Base-by-base conservation (phyloP, 2,888 invertebrate species). In the Theristus sp. region DNA sequence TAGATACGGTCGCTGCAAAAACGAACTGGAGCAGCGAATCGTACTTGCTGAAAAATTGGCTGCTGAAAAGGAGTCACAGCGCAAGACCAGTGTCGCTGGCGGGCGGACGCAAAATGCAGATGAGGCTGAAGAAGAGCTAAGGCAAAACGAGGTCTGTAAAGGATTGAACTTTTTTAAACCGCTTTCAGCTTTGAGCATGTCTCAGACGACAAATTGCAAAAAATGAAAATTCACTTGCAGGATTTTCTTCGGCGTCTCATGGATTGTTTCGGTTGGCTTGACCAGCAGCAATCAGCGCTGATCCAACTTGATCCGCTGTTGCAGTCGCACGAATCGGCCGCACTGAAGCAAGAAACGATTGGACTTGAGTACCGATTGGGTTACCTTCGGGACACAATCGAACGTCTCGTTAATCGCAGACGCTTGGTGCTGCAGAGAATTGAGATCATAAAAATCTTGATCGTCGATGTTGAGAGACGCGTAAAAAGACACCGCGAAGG, bases 341-440 rank as follows among this genome's bases (percentile, higher is more conserved):
- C 49, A 10, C 28, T 49, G 27, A 58, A 58, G 24, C 58, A 58
- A 26, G 58, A 58, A 28, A 27, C 28, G 22, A 58, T 67, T 26
- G 65, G 66, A 1, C 62, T 65, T 47, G 66, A 68, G 54, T 66
- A 66, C 53, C 53, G 68, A 61, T 53, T 68, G 60, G 65, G 66
- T n/a, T 62, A 65, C 55, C 62, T 67, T 47, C 53, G 61, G n/a
- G 60, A 66, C 26, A 63, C 61, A 57, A 49, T 58, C 52, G 49
- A 26, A 2, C 3, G 20, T 2, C 24, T 28, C 17, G 28, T 58
- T 6, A 28, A 38, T 25, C 22, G 24, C 1, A 17, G 58, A 2
- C 20, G n/a, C 1, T 1, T 58, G 28, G 29, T 58, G 22, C 49
- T 58, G 27, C 24, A 49, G 25, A 26, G 47, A 10, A 38, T 58